Evolutionary conservation across 2,113 vertebrate species (phyloP), one percentile per base, ranked within the genome.

Genomic region (Tragelaphus buxtoni): DNA sequence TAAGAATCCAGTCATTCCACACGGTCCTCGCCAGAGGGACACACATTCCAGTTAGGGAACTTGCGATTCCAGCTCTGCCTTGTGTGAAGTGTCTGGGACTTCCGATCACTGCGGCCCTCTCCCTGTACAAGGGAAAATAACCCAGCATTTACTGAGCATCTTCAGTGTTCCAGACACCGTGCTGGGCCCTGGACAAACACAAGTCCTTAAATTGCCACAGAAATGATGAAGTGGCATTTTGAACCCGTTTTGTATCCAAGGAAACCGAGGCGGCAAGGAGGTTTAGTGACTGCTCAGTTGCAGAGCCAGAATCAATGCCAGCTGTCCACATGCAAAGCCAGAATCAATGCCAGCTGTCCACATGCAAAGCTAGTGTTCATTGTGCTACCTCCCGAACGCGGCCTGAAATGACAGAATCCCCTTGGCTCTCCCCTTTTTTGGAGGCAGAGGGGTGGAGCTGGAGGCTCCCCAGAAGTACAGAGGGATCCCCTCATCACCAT

Each of bases 331-430:
- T 63, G n/a, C 91, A 82, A 53, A 95, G 24, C 74, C 55, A 16
- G 22, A 45, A 30, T 11, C 2, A 42, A 9, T 0, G 18, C 58
- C 65, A 17, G 28, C 69, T 6, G 0, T 28, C 69, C 49, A 17
- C 58, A 49, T 58, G 51, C n/a, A 7, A 18, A 55, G 26, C 35
- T 53, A 58, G 1, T 0, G 0, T 0, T 0, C 22, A 1, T 6
- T 9, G 45, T 8, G 1, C 87, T 87, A 88, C 81, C 76, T 77
- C 51, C 42, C 4, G 0, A 84, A 13, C 17, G 6, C 35, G 3
- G 2, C 42, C n/a, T 2, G 18, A 35, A 39, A n/a, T 5, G 35
- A n/a, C 24, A 1, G 28, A 6, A 17, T 3, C 17, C 0, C 0
- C 24, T 2, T 35, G 45, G 26, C n/a, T 42, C 7, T 51, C 30